phyloP scores from a whole-genome alignment of 1,140 invertebrate genomes.

The Whitmania pigra region DNA sequence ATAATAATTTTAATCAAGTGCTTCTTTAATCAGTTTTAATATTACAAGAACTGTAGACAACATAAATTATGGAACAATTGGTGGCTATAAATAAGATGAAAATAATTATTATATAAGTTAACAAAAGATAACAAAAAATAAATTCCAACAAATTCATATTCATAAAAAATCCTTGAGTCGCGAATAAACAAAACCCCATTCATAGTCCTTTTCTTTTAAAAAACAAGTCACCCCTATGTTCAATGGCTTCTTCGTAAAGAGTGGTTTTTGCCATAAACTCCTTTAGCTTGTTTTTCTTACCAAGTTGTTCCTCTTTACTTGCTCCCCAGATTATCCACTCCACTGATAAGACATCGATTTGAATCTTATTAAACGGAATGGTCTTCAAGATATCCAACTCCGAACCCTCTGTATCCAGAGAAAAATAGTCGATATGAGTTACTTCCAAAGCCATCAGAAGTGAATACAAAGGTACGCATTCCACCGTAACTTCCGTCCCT shows the following conservation, averaged over 20 bases:
- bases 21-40: no score
- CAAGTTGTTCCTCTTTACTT: neutral
- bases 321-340: conserved; percentile 1
- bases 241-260: conserved; percentile 1
- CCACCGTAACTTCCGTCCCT: neutral
- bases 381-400: conserved; percentile 20
- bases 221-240: neutral
- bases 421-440: conserved; percentile 20
- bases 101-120: no score
- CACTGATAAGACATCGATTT: conserved; percentile 8
- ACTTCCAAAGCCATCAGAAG: conserved; percentile 17
- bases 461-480: conserved; percentile 21
- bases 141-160: no score
- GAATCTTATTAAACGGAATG: conserved; percentile 5
- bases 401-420: conserved; percentile 18
- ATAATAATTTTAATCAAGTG: no score
- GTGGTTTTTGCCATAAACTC: conserved; percentile 10
- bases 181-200: no score
- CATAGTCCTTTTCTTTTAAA: neutral
- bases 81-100: no score
- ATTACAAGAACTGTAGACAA: no score
- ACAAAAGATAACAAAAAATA: no score
- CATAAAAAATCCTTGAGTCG: no score
- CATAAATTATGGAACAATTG: no score
- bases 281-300: neutral